Conservation (phyloP, 2,113 vertebrate genomes). For the Chlamydotis undulata region DNA sequence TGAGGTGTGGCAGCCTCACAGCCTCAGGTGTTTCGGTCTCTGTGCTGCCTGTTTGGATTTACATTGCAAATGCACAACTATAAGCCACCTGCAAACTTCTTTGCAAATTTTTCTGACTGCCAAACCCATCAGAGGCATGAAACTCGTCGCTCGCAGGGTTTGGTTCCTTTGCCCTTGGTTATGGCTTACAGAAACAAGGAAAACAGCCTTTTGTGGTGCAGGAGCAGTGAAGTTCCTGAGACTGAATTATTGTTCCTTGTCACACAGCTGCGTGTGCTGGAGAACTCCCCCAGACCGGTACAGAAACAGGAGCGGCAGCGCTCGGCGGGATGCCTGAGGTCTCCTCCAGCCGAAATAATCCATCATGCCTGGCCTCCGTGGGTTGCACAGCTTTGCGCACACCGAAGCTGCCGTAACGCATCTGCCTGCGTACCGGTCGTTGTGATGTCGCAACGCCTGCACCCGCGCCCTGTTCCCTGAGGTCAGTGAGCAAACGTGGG, state of each 20-base stretch:
- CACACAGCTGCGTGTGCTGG: neutral
- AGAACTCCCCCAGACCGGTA: neutral
- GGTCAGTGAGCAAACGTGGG: neutral
- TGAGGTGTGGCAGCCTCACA: neutral
- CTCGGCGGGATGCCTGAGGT: neutral
- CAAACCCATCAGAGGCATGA: neutral
- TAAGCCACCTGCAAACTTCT: neutral
- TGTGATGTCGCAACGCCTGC: accelerated
- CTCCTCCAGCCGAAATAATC: neutral
- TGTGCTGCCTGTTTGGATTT: neutral
- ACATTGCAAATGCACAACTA: neutral
- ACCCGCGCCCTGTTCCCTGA: neutral
- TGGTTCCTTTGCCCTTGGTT: conserved; percentile 33
- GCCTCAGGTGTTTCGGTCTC: neutral
- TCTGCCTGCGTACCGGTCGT: accelerated
- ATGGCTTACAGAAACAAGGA: conserved; percentile 1
- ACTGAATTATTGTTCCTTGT: neutral
- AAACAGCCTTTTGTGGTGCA: neutral
- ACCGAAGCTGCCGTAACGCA: neutral
- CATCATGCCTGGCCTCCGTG: neutral
- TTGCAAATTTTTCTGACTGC: neutral
- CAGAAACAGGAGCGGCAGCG: neutral
- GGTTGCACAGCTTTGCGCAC: neutral
- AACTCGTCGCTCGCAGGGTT: conserved; percentile 12
- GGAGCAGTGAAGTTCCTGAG: neutral